Percentiles rank a stretch among this genome's conserved stretches.
These are phyloP conservation scores for Drosophila fungiperda DNA, from an alignment of 2,888 invertebrate species.

Conservation along the genomic window DNA sequence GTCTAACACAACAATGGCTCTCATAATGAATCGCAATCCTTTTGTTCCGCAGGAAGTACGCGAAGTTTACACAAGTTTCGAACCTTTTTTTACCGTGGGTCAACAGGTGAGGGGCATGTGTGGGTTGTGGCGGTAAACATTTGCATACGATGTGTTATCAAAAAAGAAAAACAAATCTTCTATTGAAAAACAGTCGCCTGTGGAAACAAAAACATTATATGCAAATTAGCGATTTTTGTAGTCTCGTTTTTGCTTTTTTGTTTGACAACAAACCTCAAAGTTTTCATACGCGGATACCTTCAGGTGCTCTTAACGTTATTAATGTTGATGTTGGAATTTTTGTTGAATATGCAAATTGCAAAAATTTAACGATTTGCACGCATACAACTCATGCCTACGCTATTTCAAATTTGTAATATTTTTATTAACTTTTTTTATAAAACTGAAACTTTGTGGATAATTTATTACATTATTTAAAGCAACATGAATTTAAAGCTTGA, in stretches of 20 bases:
- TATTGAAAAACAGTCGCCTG: constrained; percentile 14
- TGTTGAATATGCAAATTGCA: constrained; percentile 69
- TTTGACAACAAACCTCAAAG: constrained; percentile 41
- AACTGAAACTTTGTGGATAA: constrained; percentile 8
- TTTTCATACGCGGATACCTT: constrained; percentile 27
- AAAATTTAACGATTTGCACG: constrained; percentile 33
- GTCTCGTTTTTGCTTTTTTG: constrained; percentile 2
- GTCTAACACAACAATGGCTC: constrained; percentile 52
- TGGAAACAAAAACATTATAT: constrained; percentile 45
- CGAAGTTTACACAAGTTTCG: constrained; percentile 26
- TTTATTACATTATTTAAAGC: constrained; percentile 47
- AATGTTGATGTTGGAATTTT: constrained; percentile 33
- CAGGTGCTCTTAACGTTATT: constrained; percentile 13
- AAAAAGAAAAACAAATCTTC: constrained; percentile 44
- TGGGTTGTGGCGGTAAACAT: constrained; percentile 31
- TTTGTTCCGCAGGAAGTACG: constrained; percentile 57
- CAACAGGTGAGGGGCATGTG: constrained; percentile 30
- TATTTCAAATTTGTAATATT: constrained; percentile 46
- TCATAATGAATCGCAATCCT: constrained; percentile 64
- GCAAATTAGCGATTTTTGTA: constrained; percentile 58
- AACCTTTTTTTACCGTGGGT: constrained; percentile 50
- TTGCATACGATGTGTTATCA: constrained; percentile 70
- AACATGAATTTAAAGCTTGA: constrained; percentile 36
- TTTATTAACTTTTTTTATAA: constrained; percentile 26
- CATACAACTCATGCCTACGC: constrained; percentile 14